Conservation (phyloP, 2,888 invertebrate species). For the Leucophora obtusa region DNA sequence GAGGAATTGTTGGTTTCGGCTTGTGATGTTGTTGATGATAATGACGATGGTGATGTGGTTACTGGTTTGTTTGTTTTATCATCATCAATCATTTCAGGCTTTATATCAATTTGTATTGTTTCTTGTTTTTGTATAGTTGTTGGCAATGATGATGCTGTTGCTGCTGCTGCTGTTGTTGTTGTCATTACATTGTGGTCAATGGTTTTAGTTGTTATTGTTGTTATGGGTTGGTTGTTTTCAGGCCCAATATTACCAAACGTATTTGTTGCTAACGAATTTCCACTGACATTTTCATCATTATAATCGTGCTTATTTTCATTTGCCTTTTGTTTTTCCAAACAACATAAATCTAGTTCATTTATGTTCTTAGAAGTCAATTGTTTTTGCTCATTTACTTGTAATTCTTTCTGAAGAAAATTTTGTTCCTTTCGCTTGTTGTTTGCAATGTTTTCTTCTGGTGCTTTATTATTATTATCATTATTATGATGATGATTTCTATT, state of each 20-base stretch:
- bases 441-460: background rate
- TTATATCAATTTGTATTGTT: conserved; percentile 51
- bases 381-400: conserved; percentile 17
- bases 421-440: background rate
- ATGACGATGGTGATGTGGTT: conserved; percentile 44
- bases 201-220: conserved; percentile 17
- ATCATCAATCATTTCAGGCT: conserved; percentile 60
- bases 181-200: conserved; percentile 16
- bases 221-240: background rate
- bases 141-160: conserved; percentile 26
- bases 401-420: background rate
- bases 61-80: conserved; percentile 59
- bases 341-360: conserved; percentile 25
- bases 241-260: background rate
- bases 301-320: conserved; percentile 15
- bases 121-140: conserved; percentile 34
- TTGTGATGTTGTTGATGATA: conserved; percentile 8
- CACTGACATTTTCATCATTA: conserved; percentile 21
- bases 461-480: conserved; percentile 8
- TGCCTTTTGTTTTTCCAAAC: conserved; percentile 45
- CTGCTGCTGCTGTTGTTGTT: background rate
- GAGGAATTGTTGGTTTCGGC: background rate
- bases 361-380: background rate
- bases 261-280: conserved; percentile 15
- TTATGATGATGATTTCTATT: conserved; percentile 4